Percentiles rank a stretch among this genome's conserved stretches.
These are phyloP conservation scores for Cheilosia impressa DNA, from an alignment of 2,888 invertebrate genomes.

Conservation along the genomic window DNA sequence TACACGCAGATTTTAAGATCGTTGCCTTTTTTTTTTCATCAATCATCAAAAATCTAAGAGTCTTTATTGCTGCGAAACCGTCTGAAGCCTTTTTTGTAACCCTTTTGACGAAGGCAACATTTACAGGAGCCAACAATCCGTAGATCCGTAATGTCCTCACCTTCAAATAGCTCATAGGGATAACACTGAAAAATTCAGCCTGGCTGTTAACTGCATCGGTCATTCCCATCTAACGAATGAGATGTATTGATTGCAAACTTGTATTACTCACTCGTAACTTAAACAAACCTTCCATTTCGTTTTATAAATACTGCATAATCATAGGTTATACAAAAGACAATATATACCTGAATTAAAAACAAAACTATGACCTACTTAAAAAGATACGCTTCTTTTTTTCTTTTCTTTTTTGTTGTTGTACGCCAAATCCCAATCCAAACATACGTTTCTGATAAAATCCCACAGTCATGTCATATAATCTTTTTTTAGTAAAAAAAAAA, in stretches of 20 bases:
- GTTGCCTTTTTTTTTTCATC: no score
- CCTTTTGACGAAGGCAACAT: no score
- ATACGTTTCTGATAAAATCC: constrained; percentile 25
- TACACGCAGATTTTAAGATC: no score
- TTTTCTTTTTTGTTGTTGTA: background rate
- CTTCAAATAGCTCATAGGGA: no score
- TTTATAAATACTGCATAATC: background rate
- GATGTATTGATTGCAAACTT: background rate
- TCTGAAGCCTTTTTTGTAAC: no score
- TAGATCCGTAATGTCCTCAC: no score
- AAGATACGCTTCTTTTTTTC: background rate
- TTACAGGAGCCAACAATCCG: no score
- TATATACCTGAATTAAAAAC: background rate
- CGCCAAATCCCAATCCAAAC: background rate
- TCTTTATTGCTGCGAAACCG: no score
- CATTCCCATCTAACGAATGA: no score
- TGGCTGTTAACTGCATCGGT: no score
- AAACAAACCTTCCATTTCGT: background rate
- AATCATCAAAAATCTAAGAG: no score
- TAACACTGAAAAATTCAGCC: no score
- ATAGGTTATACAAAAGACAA: background rate
- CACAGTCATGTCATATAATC: constrained; percentile 26
- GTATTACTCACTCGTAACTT: background rate
- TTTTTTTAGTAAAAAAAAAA: constrained; percentile 12
- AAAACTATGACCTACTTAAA: constrained; percentile 20